Percentiles rank a stretch among this genome's conserved stretches.
phyloP scores from a whole-genome alignment of 1,140 invertebrate genomes.

The Probaryconus sp. region DNA sequence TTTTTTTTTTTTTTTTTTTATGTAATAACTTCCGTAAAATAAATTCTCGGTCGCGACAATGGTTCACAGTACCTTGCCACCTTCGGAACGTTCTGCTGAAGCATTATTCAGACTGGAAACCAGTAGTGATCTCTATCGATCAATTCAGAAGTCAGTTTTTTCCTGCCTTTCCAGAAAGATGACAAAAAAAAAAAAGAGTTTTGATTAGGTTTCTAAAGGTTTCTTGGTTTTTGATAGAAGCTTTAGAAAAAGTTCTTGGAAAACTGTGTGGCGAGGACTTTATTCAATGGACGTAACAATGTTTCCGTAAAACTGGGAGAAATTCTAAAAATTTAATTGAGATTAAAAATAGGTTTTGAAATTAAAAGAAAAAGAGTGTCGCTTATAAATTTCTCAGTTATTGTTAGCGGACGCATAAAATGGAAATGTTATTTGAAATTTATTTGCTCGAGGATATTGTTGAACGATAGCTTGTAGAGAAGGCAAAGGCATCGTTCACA shows the following conservation, averaged over 20 bases:
- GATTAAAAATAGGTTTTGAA: too few relatives aligned
- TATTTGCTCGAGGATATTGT: background rate
- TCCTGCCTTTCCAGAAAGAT: conserved; percentile 34
- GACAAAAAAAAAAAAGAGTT: conserved; percentile 41
- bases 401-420: too few relatives aligned
- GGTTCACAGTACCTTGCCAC: background rate
- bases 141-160: conserved; percentile 22
- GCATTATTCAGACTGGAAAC: conserved; percentile 8
- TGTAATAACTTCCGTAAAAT: background rate
- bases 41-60: background rate
- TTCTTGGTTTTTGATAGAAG: conserved; percentile 10
- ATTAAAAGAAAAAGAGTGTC: too few relatives aligned
- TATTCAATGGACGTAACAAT: too few relatives aligned
- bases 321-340: too few relatives aligned
- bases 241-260: conserved; percentile 13
- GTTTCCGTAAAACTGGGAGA: too few relatives aligned
- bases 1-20: conserved; percentile 4
- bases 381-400: too few relatives aligned
- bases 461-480: conserved; percentile 2
- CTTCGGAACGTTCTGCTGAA: conserved; percentile 1
- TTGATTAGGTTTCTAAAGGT: conserved; percentile 37
- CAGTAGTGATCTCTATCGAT: conserved; percentile 41
- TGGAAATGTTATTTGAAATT: too few relatives aligned
- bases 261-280: background rate
- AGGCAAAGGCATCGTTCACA: conserved; percentile 6